Evolutionary conservation across 2,888 invertebrate genomes (phyloP), one percentile per base, ranked within the genome.

Genomic region (Drosophila kambysellisi): DNA sequence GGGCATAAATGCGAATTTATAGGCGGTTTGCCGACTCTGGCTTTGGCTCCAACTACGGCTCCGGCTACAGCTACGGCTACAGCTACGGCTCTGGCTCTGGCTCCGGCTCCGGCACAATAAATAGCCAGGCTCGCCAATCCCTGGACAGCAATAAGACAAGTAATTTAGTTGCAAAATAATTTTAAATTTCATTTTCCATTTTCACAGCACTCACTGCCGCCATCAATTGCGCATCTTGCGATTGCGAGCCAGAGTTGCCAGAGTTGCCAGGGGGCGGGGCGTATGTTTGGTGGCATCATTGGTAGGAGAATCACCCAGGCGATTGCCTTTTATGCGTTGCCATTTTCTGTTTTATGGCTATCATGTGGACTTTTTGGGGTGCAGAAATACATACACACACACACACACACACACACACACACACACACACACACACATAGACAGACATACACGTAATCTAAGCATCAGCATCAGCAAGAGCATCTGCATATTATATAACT

Each of bases 121-220:
- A 88, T 88, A 78, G 80, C 72, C 70, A 63, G 52, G 69, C 43
- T 69, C 67, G 68, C 72, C 85, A 88, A 89, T 83, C 88, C 84
- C 84, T 82, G 88, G 89, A 89, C 84, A 65, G 88, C 89, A 85
- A 85, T 85, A 85, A 89, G 89, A 82, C 88, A 85, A 85, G 84
- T 85, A 89, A 85, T 85, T 85, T 85, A 85, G 77, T 83, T 85
- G 89, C 84, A 89, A 85, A 87, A 85, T 85, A 89, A 85, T 89
- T 85, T 85, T 85, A 85, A 85, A 85, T 85, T 85, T 89, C 89
- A 85, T 85, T 85, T 89, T 85, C 81, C 83, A 83, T 85, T 83
- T 83, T 75, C 77, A 79, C 80, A 78, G 80, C 80, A 67, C 80
- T 78, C 80, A 71, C 64, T 71, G 67, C 79, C 77, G 67, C 79